Evolutionary conservation across 1,140 invertebrate genomes (phyloP).

Genomic region (Pachyrhynchus sulphureomaculatus): DNA sequence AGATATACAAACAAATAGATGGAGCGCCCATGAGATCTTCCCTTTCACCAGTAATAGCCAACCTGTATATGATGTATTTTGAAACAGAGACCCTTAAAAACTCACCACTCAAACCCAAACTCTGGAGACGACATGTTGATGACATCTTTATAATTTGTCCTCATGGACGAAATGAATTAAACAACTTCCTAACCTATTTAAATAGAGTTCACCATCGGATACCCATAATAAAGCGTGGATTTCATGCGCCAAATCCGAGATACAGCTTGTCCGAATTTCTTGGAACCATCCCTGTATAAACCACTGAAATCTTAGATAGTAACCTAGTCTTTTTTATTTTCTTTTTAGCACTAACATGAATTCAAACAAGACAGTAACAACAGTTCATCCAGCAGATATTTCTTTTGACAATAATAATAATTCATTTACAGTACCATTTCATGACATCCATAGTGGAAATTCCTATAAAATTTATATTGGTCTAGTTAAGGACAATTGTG

Average conservation of each 20-base stretch:
- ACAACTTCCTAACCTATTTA: neutral
- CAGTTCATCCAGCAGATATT: slow-evolving; percentile 5
- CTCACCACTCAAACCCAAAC: too few species aligned
- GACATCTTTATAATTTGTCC: too few species aligned
- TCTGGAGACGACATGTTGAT: too few species aligned
- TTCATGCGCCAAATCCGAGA: too few species aligned
- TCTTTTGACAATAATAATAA: slow-evolving; percentile 11
- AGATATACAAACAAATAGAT: too few species aligned
- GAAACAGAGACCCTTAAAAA: too few species aligned
- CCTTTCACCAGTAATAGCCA: too few species aligned
- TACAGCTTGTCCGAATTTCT: too few species aligned
- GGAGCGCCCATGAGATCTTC: too few species aligned
- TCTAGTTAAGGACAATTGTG: slow-evolving; percentile 16
- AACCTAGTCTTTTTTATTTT: neutral
- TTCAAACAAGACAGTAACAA: slow-evolving; percentile 6
- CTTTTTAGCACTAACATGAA: slow-evolving; percentile 9
- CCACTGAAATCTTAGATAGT: neutral
- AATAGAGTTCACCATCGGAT: neutral
- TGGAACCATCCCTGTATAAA: too few species aligned
- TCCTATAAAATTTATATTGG: slow-evolving; percentile 14
- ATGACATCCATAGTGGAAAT: slow-evolving; percentile 4
- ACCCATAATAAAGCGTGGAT: too few species aligned
- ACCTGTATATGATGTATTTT: too few species aligned
- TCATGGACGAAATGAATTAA: neutral
- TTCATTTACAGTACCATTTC: slow-evolving; percentile 4